Conservation (phyloP, 2,797 vertebrate species). For the Malurus splendens region DNA sequence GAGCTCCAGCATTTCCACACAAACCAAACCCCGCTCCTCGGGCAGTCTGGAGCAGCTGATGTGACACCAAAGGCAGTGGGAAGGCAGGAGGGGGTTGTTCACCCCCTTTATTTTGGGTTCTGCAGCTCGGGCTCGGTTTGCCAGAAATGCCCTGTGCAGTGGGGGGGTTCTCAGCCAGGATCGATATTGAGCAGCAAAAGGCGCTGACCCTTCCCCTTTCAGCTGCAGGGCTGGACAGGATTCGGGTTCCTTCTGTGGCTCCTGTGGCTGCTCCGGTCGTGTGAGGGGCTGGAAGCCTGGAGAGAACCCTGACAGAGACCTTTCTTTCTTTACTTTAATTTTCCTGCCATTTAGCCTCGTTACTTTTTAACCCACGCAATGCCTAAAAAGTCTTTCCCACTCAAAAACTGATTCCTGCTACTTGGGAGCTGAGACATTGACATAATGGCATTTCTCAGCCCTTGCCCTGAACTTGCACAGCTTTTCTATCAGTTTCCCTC, state of each 20-base stretch:
- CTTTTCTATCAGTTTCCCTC: neutral
- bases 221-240: neutral
- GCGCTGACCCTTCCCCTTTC: neutral
- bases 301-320: neutral
- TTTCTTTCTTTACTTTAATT: neutral
- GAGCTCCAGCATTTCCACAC: conserved; percentile 36
- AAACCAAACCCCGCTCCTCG: conserved; percentile 7
- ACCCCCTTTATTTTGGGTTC: neutral
- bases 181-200: neutral
- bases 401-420: neutral
- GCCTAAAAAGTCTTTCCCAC: neutral
- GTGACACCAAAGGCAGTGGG: conserved; percentile 11
- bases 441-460: neutral
- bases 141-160: neutral
- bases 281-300: neutral
- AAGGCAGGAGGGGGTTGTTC: neutral
- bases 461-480: neutral
- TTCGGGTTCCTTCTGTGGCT: neutral
- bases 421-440: neutral
- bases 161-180: neutral
- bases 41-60: conserved; percentile 64
- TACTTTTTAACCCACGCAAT: neutral
- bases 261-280: rapidly evolving
- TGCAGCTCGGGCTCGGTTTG: neutral
- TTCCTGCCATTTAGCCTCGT: neutral